Conservation (phyloP, 2,797 vertebrate genomes). For the Novumbra hubbsi region DNA sequence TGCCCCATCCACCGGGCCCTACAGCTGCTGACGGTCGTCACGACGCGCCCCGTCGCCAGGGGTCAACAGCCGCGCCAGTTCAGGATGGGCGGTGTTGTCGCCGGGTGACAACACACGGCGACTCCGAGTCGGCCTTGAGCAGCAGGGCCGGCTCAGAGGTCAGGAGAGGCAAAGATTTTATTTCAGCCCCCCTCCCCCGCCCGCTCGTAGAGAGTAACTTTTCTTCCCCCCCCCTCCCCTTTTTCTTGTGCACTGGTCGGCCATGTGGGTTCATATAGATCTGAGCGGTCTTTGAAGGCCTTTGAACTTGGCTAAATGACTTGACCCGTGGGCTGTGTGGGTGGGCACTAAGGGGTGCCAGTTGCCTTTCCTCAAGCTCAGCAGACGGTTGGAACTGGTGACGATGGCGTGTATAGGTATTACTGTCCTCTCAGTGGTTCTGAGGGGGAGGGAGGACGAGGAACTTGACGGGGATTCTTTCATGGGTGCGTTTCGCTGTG, state of each 20-base stretch:
- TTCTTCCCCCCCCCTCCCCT: conserved; percentile 16
- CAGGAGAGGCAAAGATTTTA: neutral
- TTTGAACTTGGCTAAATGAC: conserved; percentile 96
- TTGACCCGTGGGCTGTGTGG: conserved; percentile 85
- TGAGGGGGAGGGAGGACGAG: conserved; percentile 49
- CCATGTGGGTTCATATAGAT: conserved; percentile 89
- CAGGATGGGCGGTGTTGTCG: conserved; percentile 79
- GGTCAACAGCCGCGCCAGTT: conserved; percentile 67
- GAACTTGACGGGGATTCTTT: conserved; percentile 61
- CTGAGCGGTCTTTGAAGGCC: conserved; percentile 88
- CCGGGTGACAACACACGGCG: conserved; percentile 86
- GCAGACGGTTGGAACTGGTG: conserved; percentile 62
- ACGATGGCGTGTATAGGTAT: conserved; percentile 73
- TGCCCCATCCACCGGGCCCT: conserved; percentile 30
- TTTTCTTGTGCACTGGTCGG: conserved; percentile 34
- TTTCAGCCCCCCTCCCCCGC: neutral
- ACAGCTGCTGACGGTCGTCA: conserved; percentile 81
- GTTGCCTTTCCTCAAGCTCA: neutral
- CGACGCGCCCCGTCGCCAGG: conserved; percentile 61
- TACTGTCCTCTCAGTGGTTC: conserved; percentile 53
- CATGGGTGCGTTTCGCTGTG: conserved; percentile 66
- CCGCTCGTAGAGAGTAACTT: conserved; percentile 50
- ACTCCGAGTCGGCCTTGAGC: no score
- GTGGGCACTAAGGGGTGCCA: conserved; percentile 38
- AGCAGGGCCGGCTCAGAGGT: conserved; percentile 27